Conservation (phyloP, 1,140 invertebrate species). For the Triops longicaudatus region DNA sequence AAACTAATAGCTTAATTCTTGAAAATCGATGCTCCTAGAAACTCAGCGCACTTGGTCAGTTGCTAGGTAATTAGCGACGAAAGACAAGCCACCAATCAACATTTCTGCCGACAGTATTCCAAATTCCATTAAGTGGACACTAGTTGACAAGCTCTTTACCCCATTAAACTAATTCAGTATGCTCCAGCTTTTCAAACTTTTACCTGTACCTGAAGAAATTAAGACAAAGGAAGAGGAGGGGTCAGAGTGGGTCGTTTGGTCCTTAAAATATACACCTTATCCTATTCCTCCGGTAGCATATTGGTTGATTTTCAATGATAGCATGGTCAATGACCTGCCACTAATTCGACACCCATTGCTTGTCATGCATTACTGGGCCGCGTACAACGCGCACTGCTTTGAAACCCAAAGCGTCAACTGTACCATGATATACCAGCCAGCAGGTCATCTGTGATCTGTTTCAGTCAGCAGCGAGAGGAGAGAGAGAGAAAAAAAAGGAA, state of each 20-base stretch:
- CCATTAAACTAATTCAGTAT: background rate
- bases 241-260: too few relatives aligned
- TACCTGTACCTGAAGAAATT: too few relatives aligned
- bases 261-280: background rate
- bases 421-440: slow-evolving; percentile 1
- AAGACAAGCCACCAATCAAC: background rate
- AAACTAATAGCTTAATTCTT: background rate
- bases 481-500: background rate
- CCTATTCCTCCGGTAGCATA: background rate
- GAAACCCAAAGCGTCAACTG: slow-evolving; percentile 14
- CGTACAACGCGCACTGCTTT: slow-evolving; percentile 12
- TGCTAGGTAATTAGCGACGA: background rate
- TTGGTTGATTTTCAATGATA: slow-evolving; percentile 2
- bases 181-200: too few relatives aligned
- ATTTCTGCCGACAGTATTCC: background rate
- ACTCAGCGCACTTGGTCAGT: background rate
- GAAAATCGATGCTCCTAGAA: background rate
- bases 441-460: slow-evolving; percentile 11
- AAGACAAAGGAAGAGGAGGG: too few relatives aligned
- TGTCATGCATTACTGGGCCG: slow-evolving; percentile 5
- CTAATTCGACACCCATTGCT: slow-evolving; percentile 14
- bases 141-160: background rate
- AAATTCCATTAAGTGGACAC: background rate
- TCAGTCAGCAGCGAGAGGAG: background rate
- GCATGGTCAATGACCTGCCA: slow-evolving; percentile 10